Percentiles rank a stretch among this genome's conserved stretches.
phyloP scores from a whole-genome alignment of 2,113 vertebrate species.

The Zootoca vivipara region DNA sequence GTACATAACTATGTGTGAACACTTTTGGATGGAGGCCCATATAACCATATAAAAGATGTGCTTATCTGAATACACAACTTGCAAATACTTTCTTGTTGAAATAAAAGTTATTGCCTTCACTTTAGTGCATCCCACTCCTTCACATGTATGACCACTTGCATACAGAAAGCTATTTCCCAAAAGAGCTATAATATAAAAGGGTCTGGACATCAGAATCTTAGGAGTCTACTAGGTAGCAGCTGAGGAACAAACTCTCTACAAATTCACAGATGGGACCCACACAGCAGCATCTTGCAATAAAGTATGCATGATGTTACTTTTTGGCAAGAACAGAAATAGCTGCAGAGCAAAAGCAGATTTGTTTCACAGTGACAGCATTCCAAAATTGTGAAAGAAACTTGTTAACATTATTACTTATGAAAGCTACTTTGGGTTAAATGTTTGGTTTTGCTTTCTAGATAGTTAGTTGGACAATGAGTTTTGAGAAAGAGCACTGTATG shows the following conservation, averaged over 20 bases:
- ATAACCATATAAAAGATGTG: not conserved
- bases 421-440: not conserved
- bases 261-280: not conserved
- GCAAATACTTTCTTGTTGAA: too few relatives aligned
- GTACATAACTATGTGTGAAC: not conserved
- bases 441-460: not conserved
- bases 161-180: not conserved
- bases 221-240: not conserved
- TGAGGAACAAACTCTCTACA: not conserved
- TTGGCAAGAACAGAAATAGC: not conserved
- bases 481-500: not conserved
- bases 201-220: not conserved
- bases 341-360: not conserved
- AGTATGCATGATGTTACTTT: not conserved
- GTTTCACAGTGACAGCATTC: not conserved
- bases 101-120: not conserved
- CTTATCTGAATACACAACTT: not conserved
- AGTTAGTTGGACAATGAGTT: not conserved
- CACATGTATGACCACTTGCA: not conserved
- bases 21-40: not conserved
- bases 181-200: not conserved
- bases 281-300: conserved; percentile 1
- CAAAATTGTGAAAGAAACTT: not conserved
- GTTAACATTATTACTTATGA: not conserved
- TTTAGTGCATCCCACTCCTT: not conserved